Base-by-base conservation (phyloP, 2,797 vertebrate genomes). In the Pseudomugil gertrudae region DNA sequence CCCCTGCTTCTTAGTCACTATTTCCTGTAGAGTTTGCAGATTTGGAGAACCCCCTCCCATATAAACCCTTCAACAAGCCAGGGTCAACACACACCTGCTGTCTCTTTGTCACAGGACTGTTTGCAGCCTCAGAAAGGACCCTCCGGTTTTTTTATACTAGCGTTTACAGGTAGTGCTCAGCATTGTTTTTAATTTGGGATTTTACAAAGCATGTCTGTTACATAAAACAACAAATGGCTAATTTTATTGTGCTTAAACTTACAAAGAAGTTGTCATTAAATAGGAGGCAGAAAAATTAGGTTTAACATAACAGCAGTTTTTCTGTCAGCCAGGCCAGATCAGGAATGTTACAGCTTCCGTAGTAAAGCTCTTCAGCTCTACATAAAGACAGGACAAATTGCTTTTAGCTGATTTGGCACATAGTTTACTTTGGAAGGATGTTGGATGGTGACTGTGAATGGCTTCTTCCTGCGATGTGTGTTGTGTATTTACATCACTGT, bases 401-500 rank as follows among this genome's bases (percentile, higher is more conserved):
- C 74, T 91, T 89, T 93, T 94, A 91, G 88, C 90, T 95, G 89
- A 92, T 84, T 63, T 45, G 57, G 58, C 48, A 63, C 61, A 51
- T 72, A 68, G 57, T 69, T 51, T 60, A 61, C 48, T 74, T 43
- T 74, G 66, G 57, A 69, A 53, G 60, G 61, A 48, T 78, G 50
- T 83, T 60, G 65, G 75, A 75, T 52, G 9, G 63, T 69, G 71
- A 63, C 67, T 74, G 33, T 57, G 15, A 51, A 80, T 33, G 40
- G 35, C 47, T 43, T 5, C 15, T 35, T 52, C 13, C 5, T 45
- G n/a, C 19, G 1, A 24, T 24, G 21, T 24, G 51, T 66, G 40
- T 43, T 43, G 40, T 61, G 32, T 32, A 3, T 62, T 77, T 74
- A 56, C 57, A 13, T 63, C 11, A 63, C 33, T 51, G 23, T 45